phyloP scores from a whole-genome alignment of 2,113 vertebrate genomes.

The Chrysochloris asiatica region DNA sequence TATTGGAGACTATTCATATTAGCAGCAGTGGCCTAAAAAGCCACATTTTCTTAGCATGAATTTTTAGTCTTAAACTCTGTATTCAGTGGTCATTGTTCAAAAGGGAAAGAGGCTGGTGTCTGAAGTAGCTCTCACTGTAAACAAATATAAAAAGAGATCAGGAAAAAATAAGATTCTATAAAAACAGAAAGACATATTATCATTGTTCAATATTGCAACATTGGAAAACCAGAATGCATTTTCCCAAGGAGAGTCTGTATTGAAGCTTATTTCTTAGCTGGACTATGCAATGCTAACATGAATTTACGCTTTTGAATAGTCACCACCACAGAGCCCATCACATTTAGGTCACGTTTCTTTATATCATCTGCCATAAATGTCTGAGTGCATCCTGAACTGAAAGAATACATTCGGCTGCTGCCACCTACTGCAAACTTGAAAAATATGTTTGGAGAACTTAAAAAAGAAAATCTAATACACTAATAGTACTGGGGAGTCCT shows the following conservation, averaged over 20 bases:
- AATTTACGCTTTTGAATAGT: not conserved
- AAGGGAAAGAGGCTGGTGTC: conserved; percentile 20
- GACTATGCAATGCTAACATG: not conserved
- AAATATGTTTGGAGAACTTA: not conserved
- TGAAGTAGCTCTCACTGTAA: conserved; percentile 23
- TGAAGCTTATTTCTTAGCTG: not conserved
- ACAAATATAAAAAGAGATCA: not conserved
- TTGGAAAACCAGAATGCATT: conserved; percentile 25
- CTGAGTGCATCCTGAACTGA: not conserved
- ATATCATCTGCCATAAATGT: not conserved
- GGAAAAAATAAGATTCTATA: not conserved
- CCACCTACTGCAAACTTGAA: conserved; percentile 33
- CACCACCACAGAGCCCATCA: not conserved
- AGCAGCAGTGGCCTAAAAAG: conserved; percentile 16
- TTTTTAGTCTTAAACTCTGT: conserved; percentile 31
- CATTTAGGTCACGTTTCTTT: not conserved
- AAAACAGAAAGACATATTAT: no score
- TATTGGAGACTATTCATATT: no score
- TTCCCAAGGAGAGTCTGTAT: not conserved
- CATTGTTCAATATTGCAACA: not conserved
- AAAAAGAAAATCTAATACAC: not conserved
- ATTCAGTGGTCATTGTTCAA: not conserved
- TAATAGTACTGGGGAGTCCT: not conserved
- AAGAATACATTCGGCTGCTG: conserved; percentile 28
- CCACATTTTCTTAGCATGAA: not conserved